phyloP scores from a whole-genome alignment of 1,140 invertebrate species.

The Bombus huntii region DNA sequence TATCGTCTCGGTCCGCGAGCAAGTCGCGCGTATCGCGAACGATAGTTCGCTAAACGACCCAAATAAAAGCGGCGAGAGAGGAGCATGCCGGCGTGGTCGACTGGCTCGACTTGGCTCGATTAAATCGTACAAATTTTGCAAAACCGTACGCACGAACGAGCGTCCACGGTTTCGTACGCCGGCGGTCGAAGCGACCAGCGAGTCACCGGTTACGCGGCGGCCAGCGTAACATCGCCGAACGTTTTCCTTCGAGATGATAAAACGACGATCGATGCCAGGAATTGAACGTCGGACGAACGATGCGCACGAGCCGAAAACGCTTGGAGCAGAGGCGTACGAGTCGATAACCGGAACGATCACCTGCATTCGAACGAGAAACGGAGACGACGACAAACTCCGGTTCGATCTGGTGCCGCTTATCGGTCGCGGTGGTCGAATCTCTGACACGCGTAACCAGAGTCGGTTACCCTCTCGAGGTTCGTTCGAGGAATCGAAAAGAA shows the following conservation, averaged over 20 bases:
- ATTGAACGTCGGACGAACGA: background rate
- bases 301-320: slow-evolving; percentile 1
- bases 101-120: too few species aligned
- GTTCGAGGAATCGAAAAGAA: too few species aligned
- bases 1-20: slow-evolving; percentile 26
- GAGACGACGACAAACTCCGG: background rate
- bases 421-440: too few species aligned
- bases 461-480: background rate
- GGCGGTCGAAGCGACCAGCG: background rate
- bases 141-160: background rate
- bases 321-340: background rate
- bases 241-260: background rate
- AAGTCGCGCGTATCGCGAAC: slow-evolving; percentile 12
- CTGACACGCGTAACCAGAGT: background rate
- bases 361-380: background rate
- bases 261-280: background rate
- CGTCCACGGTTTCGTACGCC: background rate
- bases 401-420: background rate
- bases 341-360: slow-evolving; percentile 33
- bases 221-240: background rate
- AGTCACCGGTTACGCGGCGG: background rate
- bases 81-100: accelerated
- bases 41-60: slow-evolving; percentile 15
- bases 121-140: background rate
- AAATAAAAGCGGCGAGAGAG: background rate